Evolutionary conservation across 2,113 vertebrate species (phyloP).

Genomic region (Sylvia atricapilla): DNA sequence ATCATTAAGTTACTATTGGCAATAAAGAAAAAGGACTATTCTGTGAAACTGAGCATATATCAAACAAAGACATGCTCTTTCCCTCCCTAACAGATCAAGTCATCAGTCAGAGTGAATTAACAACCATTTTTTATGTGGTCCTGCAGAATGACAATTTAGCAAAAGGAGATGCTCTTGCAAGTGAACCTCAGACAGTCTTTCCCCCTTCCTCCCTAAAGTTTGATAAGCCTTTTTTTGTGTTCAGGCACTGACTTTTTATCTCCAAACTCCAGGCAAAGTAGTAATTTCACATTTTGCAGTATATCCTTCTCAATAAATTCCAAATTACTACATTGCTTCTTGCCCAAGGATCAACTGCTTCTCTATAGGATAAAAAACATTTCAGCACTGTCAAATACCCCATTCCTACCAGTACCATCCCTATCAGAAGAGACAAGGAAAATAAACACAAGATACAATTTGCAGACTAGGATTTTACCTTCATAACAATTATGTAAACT

Average conservation of each 20-base stretch:
- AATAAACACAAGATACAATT: not conserved
- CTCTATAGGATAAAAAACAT: not conserved
- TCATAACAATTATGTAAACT: not conserved
- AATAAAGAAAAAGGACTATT: not conserved
- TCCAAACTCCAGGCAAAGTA: not conserved
- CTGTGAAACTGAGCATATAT: not conserved
- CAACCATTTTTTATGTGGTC: not conserved
- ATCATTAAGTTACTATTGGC: not conserved
- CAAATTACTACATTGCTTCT: not conserved
- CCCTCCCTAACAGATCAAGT: not conserved
- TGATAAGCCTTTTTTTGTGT: not conserved
- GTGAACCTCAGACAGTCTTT: not conserved
- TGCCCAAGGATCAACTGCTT: not conserved
- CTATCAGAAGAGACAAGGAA: accelerated
- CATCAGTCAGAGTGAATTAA: not conserved
- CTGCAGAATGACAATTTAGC: not conserved
- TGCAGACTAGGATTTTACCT: not conserved
- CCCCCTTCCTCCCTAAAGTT: not conserved
- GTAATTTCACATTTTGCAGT: not conserved
- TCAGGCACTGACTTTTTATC: not conserved
- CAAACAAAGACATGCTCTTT: not conserved
- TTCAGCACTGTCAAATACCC: not conserved
- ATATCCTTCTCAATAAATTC: not conserved
- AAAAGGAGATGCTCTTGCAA: not conserved
- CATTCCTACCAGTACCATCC: not conserved